phyloP scores from a whole-genome alignment of 2,113 vertebrate genomes.

The Ramphastos sulfuratus region DNA sequence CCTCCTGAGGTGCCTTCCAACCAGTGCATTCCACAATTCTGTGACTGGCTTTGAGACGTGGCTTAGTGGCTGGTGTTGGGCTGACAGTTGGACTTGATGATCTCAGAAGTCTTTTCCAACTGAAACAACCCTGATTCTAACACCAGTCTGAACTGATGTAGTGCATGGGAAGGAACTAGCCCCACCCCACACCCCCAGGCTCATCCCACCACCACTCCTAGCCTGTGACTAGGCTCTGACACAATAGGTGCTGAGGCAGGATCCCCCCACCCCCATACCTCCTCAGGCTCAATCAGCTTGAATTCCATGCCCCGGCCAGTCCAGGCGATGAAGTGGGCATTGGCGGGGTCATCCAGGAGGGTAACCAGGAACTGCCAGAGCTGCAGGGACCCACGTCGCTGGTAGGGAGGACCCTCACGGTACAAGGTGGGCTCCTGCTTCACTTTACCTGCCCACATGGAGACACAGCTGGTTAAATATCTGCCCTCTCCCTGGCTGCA shows the following conservation, averaged over 20 bases:
- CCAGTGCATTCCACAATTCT: too few species aligned
- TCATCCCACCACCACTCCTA: rapidly evolving
- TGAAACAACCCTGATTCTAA: neutral
- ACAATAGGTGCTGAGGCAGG: rapidly evolving
- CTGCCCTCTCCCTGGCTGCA: neutral
- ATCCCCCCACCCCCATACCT: constrained; percentile 70
- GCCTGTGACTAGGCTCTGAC: neutral
- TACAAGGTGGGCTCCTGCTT: constrained; percentile 92
- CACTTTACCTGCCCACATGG: constrained; percentile 81
- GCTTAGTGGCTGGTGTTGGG: too few species aligned
- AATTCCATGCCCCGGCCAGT: constrained; percentile 98
- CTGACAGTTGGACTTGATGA: too few species aligned
- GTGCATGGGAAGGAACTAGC: rapidly evolving
- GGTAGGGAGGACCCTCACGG: constrained; percentile 91
- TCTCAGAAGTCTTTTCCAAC: too few species aligned
- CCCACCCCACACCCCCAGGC: too few species aligned
- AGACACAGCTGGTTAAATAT: neutral
- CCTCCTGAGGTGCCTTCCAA: too few species aligned
- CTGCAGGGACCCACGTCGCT: constrained; percentile 93
- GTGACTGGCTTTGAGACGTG: too few species aligned
- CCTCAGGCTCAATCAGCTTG: constrained; percentile 95
- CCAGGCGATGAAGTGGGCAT: constrained; percentile 96
- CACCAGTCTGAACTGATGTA: rapidly evolving
- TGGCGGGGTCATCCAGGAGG: constrained; percentile 92
- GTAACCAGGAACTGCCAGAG: constrained; percentile 98